Percentiles rank a stretch among this genome's conserved stretches.
phyloP scores from a whole-genome alignment of 2,113 vertebrate species.

The Sebastes fasciatus region DNA sequence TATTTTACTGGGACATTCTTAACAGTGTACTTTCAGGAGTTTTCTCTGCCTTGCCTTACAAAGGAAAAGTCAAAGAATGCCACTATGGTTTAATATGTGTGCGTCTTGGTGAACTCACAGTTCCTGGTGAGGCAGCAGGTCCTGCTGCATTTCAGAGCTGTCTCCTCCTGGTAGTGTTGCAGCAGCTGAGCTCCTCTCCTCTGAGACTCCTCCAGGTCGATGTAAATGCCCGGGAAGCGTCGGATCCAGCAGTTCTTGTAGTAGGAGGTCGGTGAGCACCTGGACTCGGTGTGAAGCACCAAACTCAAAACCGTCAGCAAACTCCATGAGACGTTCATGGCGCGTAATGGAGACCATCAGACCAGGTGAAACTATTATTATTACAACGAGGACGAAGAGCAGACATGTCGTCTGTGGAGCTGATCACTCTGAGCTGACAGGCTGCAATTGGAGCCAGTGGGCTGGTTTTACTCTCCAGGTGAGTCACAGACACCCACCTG shows the following conservation, averaged over 20 bases:
- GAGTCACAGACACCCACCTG: constrained; percentile 53
- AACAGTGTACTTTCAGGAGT: too few species aligned
- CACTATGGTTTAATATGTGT: neutral
- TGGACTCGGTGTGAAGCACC: constrained; percentile 65
- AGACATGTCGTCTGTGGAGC: constrained; percentile 35
- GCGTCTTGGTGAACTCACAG: constrained; percentile 74
- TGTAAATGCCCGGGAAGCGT: constrained; percentile 88
- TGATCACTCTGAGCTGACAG: constrained; percentile 6
- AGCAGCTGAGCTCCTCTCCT: constrained; percentile 89
- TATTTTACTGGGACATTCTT: too few species aligned
- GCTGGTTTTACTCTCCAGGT: constrained; percentile 58
- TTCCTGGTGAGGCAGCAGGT: constrained; percentile 89
- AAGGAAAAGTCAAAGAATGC: too few species aligned
- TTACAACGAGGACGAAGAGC: neutral
- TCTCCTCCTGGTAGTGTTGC: constrained; percentile 85
- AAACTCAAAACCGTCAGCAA: constrained; percentile 81
- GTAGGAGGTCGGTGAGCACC: constrained; percentile 89
- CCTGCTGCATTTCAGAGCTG: constrained; percentile 88
- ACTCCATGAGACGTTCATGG: constrained; percentile 83
- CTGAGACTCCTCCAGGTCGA: constrained; percentile 89
- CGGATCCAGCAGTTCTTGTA: constrained; percentile 96
- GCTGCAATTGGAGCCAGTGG: constrained; percentile 15
- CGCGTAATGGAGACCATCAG: constrained; percentile 52
- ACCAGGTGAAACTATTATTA: constrained; percentile 39
- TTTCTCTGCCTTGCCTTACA: too few species aligned